Conservation (phyloP, 2,113 vertebrate genomes). For the Oriolus oriolus region DNA sequence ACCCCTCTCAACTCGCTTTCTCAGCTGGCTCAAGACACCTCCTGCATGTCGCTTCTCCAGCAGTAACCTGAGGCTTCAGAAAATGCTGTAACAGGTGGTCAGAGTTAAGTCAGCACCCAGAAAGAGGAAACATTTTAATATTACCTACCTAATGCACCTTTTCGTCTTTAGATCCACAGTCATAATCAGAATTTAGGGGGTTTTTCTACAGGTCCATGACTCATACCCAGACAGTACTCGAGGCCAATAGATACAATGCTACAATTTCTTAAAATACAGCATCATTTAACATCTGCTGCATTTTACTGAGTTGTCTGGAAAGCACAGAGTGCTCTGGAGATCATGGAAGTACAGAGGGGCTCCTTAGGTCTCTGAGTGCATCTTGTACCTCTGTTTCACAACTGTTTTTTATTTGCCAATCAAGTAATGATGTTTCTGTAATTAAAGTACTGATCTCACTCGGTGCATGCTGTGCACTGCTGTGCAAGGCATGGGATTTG, state of each 20-base stretch:
- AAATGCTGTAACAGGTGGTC: slow-evolving; percentile 1
- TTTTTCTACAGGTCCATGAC: neutral
- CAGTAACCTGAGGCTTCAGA: neutral
- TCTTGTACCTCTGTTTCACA: neutral
- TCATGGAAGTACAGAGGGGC: neutral
- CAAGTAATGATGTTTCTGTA: neutral
- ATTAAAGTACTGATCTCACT: neutral
- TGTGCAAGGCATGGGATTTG: neutral
- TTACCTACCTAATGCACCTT: neutral
- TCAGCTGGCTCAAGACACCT: neutral
- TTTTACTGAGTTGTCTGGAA: neutral
- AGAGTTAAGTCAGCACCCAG: neutral
- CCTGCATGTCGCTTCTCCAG: neutral
- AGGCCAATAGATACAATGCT: neutral
- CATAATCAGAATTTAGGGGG: rapidly evolving
- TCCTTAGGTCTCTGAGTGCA: neutral
- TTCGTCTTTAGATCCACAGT: neutral
- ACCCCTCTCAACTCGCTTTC: neutral
- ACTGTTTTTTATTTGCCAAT: neutral
- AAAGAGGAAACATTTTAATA: neutral
- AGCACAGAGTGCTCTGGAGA: neutral
- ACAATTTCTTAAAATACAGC: neutral
- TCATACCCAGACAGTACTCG: neutral
- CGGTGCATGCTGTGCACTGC: neutral
- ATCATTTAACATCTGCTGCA: neutral